Evolutionary conservation across 2,797 vertebrate genomes (phyloP).

Genomic region (Allobates femoralis): DNA sequence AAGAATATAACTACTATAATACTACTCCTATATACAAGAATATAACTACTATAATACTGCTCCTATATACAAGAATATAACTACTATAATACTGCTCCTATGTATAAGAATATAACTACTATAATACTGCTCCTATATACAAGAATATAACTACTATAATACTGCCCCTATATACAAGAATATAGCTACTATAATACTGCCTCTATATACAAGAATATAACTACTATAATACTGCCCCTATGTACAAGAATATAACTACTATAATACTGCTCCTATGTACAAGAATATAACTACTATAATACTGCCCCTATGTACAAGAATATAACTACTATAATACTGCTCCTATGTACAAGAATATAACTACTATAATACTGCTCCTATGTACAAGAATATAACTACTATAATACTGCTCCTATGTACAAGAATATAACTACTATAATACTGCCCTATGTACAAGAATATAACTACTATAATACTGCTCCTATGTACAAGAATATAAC

Average conservation of each 20-base stretch:
- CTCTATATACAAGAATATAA: conserved; percentile 4
- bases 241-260: background rate
- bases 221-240: background rate
- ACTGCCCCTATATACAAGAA: background rate
- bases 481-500: conserved; percentile 5
- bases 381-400: conserved; percentile 9
- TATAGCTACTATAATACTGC: no score
- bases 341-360: conserved; percentile 6
- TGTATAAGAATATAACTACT: conserved; percentile 4
- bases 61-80: conserved; percentile 4
- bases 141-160: conserved; percentile 15
- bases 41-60: conserved; percentile 9
- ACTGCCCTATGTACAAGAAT: background rate
- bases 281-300: background rate
- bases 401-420: conserved; percentile 2
- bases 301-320: background rate
- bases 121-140: background rate
- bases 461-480: conserved; percentile 7
- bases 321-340: conserved; percentile 8
- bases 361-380: conserved; percentile 4
- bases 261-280: background rate
- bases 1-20: conserved; percentile 12
- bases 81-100: conserved; percentile 7
- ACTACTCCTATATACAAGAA: background rate
- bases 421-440: conserved; percentile 12